Conservation (phyloP, 1,140 invertebrate species). For the Idris sp. region DNA sequence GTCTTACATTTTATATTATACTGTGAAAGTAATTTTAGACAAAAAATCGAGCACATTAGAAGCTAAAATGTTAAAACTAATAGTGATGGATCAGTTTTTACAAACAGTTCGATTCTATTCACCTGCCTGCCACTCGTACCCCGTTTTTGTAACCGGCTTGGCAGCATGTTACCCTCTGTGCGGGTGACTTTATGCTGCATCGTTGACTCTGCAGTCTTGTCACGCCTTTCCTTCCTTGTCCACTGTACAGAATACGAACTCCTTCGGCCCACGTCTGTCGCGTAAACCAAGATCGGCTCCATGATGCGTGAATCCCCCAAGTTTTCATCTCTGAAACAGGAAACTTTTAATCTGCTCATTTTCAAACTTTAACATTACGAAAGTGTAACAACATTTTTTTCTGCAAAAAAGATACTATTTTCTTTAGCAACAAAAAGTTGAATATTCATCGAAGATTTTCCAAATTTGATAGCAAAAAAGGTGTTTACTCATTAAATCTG, state of each 20-base stretch:
- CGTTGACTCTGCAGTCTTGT: conserved; percentile 75
- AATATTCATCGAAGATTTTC: not conserved
- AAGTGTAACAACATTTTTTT: no score
- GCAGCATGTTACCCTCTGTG: conserved; percentile 77
- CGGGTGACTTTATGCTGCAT: conserved; percentile 75
- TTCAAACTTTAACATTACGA: no score
- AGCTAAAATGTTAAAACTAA: no score
- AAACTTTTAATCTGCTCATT: conserved; percentile 24
- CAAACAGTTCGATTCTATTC: conserved; percentile 68
- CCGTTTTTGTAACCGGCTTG: conserved; percentile 73
- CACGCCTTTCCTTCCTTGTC: conserved; percentile 72
- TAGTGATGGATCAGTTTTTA: no score
- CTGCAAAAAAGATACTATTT: no score
- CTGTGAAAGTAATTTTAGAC: no score
- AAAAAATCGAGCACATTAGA: no score
- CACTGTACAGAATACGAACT: conserved; percentile 65
- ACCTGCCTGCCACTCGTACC: conserved; percentile 68
- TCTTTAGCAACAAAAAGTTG: no score
- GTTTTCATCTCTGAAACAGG: conserved; percentile 32
- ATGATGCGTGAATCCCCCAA: conserved; percentile 34
- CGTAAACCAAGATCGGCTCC: conserved; percentile 26
- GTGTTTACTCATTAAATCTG: not conserved
- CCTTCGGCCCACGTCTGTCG: conserved; percentile 37
- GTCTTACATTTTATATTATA: no score
- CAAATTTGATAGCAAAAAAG: no score